Conservation (phyloP, 2,113 vertebrate genomes). For the Crotalus viridis region DNA sequence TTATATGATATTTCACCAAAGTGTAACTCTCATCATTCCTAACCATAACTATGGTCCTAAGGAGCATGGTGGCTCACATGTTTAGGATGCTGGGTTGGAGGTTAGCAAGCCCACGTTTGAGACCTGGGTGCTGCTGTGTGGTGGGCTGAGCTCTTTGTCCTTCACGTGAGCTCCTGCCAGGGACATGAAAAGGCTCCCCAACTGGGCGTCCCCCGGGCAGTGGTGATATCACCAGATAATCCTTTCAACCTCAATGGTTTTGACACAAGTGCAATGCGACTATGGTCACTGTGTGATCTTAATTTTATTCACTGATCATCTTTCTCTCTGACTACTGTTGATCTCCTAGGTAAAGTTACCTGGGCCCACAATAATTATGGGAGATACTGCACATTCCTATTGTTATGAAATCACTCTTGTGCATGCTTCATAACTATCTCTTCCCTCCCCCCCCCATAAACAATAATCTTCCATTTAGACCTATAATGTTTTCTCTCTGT, state of each 20-base stretch:
- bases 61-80: not conserved
- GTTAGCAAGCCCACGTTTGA: not conserved
- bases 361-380: not conserved
- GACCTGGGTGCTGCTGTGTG: not conserved
- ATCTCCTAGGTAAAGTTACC: not conserved
- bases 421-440: not conserved
- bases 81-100: not conserved
- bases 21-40: not conserved
- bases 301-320: not conserved
- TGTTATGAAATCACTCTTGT: not conserved
- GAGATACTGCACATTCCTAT: not conserved
- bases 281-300: not conserved
- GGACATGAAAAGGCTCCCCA: not conserved
- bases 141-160: not conserved
- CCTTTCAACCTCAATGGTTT: not conserved
- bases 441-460: too few relatives aligned
- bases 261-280: not conserved
- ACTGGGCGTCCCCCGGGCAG: not conserved
- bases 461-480: not conserved
- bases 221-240: not conserved
- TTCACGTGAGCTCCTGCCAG: not conserved
- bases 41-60: not conserved
- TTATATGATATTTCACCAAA: not conserved
- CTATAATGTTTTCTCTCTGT: not conserved
- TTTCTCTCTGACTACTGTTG: not conserved